Evolutionary conservation across 2,888 invertebrate species (phyloP).

Genomic region (Drosophila robusta): DNA sequence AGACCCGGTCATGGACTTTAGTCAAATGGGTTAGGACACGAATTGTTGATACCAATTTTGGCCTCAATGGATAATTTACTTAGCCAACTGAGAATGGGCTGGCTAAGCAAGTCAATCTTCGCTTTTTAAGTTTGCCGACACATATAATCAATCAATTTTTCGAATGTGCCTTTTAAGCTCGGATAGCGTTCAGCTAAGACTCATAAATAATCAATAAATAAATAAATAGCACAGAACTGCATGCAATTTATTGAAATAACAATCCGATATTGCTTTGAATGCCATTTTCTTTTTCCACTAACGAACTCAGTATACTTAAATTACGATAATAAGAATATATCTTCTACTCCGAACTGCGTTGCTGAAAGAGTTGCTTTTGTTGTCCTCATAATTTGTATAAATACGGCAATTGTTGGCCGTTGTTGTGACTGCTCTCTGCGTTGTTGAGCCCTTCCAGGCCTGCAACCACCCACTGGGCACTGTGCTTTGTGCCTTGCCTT

Average conservation of each 20-base stretch:
- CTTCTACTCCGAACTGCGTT: too few relatives aligned
- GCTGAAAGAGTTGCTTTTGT: background rate
- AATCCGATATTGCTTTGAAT: background rate
- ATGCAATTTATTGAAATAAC: background rate
- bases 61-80: background rate
- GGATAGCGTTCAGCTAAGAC: background rate
- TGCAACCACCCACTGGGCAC: background rate
- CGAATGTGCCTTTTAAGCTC: background rate
- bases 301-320: too few relatives aligned
- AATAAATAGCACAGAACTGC: background rate
- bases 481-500: background rate
- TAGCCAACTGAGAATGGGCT: background rate
- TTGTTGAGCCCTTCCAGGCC: background rate
- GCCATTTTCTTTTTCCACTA: too few relatives aligned
- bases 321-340: too few relatives aligned
- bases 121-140: background rate
- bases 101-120: background rate
- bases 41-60: constrained; percentile 1
- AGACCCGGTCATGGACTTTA: background rate
- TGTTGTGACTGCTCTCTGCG: constrained; percentile 8
- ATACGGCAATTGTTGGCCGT: constrained; percentile 42
- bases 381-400: constrained; percentile 22
- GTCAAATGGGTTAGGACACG: background rate
- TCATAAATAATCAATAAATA: background rate
- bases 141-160: background rate